Evolutionary conservation across 1,140 invertebrate genomes (phyloP).

Genomic region (Trissolcus basalis): DNA sequence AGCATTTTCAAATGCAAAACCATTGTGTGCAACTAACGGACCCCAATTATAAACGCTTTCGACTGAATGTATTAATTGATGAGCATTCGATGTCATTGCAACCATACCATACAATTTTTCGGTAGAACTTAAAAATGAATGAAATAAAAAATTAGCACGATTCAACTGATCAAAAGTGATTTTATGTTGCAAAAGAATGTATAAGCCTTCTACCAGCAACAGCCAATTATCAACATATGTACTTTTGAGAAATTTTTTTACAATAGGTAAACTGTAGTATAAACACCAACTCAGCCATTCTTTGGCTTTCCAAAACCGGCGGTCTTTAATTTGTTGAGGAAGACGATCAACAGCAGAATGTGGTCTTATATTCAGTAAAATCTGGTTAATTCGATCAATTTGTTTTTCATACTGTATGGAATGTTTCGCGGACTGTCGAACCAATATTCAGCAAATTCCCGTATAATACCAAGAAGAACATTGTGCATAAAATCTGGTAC

Average conservation of each 20-base stretch:
- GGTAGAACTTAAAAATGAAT: slow-evolving; percentile 22
- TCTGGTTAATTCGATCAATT: slow-evolving; percentile 7
- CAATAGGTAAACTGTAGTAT: slow-evolving; percentile 23
- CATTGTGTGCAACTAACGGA: too few species aligned
- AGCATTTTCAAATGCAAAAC: too few species aligned
- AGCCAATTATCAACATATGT: slow-evolving; percentile 32
- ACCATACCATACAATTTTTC: slow-evolving; percentile 14
- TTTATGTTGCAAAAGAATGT: slow-evolving; percentile 25
- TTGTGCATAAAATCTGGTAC: slow-evolving; percentile 11
- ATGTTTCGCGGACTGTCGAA: slow-evolving; percentile 5
- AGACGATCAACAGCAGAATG: not conserved
- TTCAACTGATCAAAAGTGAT: slow-evolving; percentile 16
- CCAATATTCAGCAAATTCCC: slow-evolving; percentile 34
- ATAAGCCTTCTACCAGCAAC: slow-evolving; percentile 15
- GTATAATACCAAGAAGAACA: slow-evolving; percentile 15
- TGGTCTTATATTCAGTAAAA: slow-evolving; percentile 7
- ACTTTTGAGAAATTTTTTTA: slow-evolving; percentile 12
- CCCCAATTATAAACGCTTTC: too few species aligned
- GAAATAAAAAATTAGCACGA: slow-evolving; percentile 2
- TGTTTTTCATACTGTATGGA: slow-evolving; percentile 12
- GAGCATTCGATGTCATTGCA: slow-evolving; percentile 36
- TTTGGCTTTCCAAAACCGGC: slow-evolving; percentile 31
- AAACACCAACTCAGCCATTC: slow-evolving; percentile 44
- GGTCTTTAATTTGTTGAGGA: not conserved
- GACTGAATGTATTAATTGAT: slow-evolving; percentile 31